Conservation (phyloP, 1,140 invertebrate species). For the Rhyzopertha dominica region DNA sequence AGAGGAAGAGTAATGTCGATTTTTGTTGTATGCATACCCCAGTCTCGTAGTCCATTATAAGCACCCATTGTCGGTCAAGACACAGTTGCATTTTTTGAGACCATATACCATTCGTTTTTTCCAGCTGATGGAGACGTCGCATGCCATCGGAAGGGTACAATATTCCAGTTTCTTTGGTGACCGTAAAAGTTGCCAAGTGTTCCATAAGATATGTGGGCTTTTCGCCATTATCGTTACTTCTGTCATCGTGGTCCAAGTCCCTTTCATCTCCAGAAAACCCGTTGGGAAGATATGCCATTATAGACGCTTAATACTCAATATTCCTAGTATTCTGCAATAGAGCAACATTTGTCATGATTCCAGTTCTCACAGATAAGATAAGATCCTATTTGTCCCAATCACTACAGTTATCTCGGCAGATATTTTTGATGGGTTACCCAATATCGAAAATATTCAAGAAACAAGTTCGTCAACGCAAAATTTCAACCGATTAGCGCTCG, state of each 20-base stretch:
- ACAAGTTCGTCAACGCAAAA: not conserved
- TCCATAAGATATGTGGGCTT: conserved; percentile 85
- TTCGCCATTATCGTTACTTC: conserved; percentile 49
- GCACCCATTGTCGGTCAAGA: conserved; percentile 81
- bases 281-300: conserved; percentile 37
- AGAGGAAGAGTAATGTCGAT: not conserved
- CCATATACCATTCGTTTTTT: conserved; percentile 98
- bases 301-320: conserved; percentile 13
- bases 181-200: conserved; percentile 96
- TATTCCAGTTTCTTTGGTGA: conserved; percentile 81
- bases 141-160: conserved; percentile 93
- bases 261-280: conserved; percentile 32
- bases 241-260: conserved; percentile 34
- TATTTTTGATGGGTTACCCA: not conserved
- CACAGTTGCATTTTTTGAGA: conserved; percentile 95
- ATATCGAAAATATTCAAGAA: not conserved
- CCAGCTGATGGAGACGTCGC: conserved; percentile 87
- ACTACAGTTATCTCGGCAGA: not conserved
- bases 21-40: conserved; percentile 62
- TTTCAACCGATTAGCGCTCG: not conserved
- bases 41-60: conserved; percentile 95
- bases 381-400: not conserved
- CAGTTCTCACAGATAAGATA: too few species aligned
- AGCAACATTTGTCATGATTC: not conserved
- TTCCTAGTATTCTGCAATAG: conserved; percentile 1